Conservation (phyloP, 1,140 invertebrate genomes). For the Lepidurus couesii region DNA sequence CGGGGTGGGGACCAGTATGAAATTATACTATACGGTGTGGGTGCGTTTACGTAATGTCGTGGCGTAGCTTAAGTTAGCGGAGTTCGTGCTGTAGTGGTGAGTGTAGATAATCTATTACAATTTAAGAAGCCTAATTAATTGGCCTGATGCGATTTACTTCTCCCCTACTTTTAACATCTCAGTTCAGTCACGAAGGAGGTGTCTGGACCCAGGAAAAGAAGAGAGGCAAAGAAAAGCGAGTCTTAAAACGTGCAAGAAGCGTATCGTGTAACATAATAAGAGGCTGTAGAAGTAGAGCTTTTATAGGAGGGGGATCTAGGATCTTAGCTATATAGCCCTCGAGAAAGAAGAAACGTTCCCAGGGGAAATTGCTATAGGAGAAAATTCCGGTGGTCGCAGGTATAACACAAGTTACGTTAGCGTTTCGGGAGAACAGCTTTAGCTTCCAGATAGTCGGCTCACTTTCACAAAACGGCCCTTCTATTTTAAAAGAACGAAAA, state of each 20-base stretch:
- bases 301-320: conserved; percentile 12
- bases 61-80: no score
- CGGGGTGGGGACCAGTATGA: no score
- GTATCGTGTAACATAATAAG: conserved; percentile 19
- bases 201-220: no score
- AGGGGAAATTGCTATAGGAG: not conserved
- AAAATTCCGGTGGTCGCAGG: not conserved
- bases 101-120: not conserved
- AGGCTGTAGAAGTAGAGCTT: conserved; percentile 13
- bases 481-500: no score
- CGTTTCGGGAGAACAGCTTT: not conserved
- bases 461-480: no score
- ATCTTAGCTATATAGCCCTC: not conserved
- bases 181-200: no score
- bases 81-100: no score
- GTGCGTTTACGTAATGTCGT: no score
- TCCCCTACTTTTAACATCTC: not conserved
- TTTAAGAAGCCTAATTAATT: not conserved
- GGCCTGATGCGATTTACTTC: not conserved
- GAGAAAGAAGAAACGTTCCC: not conserved
- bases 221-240: not conserved
- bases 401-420: not conserved
- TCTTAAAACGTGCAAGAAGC: not conserved
- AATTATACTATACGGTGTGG: no score
- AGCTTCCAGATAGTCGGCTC: not conserved